A percentile compares a stretch with the other conserved stretches of the same genome.
phyloP scores from a whole-genome alignment of 2,113 vertebrate genomes.

The Quiscalus mexicanus region DNA sequence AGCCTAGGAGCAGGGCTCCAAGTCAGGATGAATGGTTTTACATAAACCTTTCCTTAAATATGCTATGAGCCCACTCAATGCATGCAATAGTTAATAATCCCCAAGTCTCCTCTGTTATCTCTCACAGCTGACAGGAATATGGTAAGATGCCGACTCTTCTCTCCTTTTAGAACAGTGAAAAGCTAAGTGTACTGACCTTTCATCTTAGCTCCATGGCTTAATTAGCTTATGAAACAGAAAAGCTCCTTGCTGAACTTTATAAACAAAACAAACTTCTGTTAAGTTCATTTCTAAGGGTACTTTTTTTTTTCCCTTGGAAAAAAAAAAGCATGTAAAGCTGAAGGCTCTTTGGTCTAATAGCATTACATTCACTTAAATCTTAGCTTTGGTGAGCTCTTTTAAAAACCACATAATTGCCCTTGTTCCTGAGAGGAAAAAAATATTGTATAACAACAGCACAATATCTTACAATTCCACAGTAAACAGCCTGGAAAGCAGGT shows the following conservation, averaged over 20 bases:
- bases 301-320: not conserved
- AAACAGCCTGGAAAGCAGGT: not conserved
- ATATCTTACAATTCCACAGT: not conserved
- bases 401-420: slow-evolving; percentile 46
- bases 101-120: not conserved
- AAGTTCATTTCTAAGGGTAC: not conserved
- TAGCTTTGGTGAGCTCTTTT: slow-evolving; percentile 49
- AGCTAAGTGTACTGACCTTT: slow-evolving; percentile 36
- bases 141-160: not conserved
- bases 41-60: not conserved
- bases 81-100: not conserved
- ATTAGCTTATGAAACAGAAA: slow-evolving; percentile 69
- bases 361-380: slow-evolving; percentile 57
- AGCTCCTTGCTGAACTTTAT: slow-evolving; percentile 58
- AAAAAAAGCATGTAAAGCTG: not conserved
- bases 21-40: not conserved
- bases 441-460: not conserved
- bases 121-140: not conserved
- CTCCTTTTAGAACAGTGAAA: not conserved
- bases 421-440: slow-evolving; percentile 36
- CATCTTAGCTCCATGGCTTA: slow-evolving; percentile 47
- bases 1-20: not conserved
- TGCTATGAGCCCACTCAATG: not conserved
- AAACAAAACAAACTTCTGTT: slow-evolving; percentile 66
- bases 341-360: slow-evolving; percentile 48